Base-by-base conservation (phyloP, 2,113 vertebrate genomes). In the Grammomys surdaster region DNA sequence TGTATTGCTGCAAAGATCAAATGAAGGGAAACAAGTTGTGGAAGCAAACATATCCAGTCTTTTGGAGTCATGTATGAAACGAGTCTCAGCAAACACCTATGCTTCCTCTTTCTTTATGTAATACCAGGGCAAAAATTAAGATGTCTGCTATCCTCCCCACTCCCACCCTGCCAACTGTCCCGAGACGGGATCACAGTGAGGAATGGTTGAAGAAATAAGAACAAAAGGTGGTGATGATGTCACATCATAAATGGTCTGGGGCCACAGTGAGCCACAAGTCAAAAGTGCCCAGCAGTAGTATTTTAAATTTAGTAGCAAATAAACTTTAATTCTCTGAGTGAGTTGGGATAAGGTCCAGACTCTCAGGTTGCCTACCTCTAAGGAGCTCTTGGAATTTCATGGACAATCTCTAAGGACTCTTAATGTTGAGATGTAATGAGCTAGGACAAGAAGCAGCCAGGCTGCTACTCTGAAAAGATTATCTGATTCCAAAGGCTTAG, bases 91-190 rank as follows among this genome's bases (percentile, higher is more conserved):
- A 95, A 92, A 84, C 13, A 48, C 14, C 7, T 67, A 43, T 63
- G 12, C 85, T 65, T 24, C 72, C 19, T n/a, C 40, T 60, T 40
- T 70, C 54, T 78, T 60, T 22, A 58, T 90, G 80, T 7, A 90
- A 94, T 90, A 89, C 72, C 75, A 54, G 51, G 40, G 91, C 63
- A 63, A 95, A 93, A 92, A 93, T 43, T 48, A 80, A 80, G 33
- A 43, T 92, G 69, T 80, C 56, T 90, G 54, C 60, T 88, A 58
- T 54, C 93, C 94, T 9, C 63, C 28, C 65, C 28, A 31, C 65
- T 4, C 65, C 65, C 28, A 19, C 65, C 31, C 65, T 31, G 65
- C 3, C 28, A 31, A 8, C 17, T 56, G 63, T 78, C 36, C 54
- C 93, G 31, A 95, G 67, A 28, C 81, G 56, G 63, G 33, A 72